A percentile compares a stretch with the other conserved stretches of the same genome.
Evolutionary conservation across 2,888 invertebrate genomes (phyloP).

Genomic region (Harpalus rubripes): DNA sequence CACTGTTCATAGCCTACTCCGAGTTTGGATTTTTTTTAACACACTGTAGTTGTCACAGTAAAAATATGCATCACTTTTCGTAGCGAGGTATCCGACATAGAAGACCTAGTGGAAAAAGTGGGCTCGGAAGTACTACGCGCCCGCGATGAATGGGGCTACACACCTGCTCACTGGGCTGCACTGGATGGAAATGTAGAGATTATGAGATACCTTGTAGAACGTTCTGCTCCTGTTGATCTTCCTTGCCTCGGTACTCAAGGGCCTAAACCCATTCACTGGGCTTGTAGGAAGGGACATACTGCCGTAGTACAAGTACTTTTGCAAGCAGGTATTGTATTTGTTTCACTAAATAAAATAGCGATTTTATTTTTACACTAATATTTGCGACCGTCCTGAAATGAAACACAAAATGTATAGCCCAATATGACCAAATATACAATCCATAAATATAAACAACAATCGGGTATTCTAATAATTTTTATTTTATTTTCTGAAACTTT

Average conservation of each 20-base stretch:
- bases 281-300: slow-evolving; percentile 94
- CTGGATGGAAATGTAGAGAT: slow-evolving; percentile 94
- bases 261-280: slow-evolving; percentile 96
- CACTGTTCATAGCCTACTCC: no score
- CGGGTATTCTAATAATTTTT: no score
- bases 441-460: no score
- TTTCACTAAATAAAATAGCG: no score
- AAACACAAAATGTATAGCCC: no score
- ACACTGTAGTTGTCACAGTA: no score
- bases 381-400: background rate
- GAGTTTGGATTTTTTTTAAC: no score
- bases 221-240: slow-evolving; percentile 90
- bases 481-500: no score
- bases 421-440: no score
- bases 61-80: slow-evolving; percentile 67
- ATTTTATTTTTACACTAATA: background rate
- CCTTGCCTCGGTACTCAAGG: slow-evolving; percentile 94
- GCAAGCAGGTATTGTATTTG: slow-evolving; percentile 71
- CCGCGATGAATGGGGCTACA: slow-evolving; percentile 95
- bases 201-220: slow-evolving; percentile 91
- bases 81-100: slow-evolving; percentile 91
- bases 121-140: slow-evolving; percentile 88
- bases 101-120: slow-evolving; percentile 89
- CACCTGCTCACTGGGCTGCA: slow-evolving; percentile 95
- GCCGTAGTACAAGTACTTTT: slow-evolving; percentile 88